Percentiles rank a stretch among this genome's conserved stretches.
Evolutionary conservation across 64 coral and sea anemone genomes (phyloP).

Genomic region (Platygyra sinensis): DNA sequence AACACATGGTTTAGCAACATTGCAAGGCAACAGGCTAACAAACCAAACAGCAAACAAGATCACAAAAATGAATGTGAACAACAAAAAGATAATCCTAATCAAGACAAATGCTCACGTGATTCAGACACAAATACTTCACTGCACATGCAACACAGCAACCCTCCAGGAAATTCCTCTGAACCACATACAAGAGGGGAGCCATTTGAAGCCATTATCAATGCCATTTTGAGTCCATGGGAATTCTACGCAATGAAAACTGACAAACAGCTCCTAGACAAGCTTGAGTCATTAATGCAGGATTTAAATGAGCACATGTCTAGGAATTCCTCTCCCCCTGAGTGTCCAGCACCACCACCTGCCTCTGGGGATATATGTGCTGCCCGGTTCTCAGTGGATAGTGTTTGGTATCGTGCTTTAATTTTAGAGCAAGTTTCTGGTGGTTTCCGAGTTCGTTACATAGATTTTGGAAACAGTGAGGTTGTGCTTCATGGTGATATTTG

Average conservation of each 20-base stretch:
- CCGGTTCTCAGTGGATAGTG: conserved; percentile 53
- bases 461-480: conserved; percentile 72
- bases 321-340: neutral
- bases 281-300: conserved; percentile 53
- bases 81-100: neutral
- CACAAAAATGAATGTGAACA: neutral
- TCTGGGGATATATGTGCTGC: conserved; percentile 60
- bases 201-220: conserved; percentile 77
- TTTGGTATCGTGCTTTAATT: conserved; percentile 84
- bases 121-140: neutral
- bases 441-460: conserved; percentile 62
- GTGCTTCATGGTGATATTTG: conserved; percentile 36
- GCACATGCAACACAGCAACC: neutral
- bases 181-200: neutral
- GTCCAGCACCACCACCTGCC: neutral
- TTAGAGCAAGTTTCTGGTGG: conserved; percentile 6
- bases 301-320: conserved; percentile 50
- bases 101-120: neutral
- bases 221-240: conserved; percentile 63
- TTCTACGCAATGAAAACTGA: conserved; percentile 78
- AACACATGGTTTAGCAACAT: neutral
- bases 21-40: neutral
- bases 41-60: neutral
- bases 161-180: neutral
- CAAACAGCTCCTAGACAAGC: conserved; percentile 37